Percentiles rank a stretch among this genome's conserved stretches.
These are phyloP conservation scores for Macropis europaea DNA, from an alignment of 2,888 invertebrate genomes.

Conservation along the genomic window DNA sequence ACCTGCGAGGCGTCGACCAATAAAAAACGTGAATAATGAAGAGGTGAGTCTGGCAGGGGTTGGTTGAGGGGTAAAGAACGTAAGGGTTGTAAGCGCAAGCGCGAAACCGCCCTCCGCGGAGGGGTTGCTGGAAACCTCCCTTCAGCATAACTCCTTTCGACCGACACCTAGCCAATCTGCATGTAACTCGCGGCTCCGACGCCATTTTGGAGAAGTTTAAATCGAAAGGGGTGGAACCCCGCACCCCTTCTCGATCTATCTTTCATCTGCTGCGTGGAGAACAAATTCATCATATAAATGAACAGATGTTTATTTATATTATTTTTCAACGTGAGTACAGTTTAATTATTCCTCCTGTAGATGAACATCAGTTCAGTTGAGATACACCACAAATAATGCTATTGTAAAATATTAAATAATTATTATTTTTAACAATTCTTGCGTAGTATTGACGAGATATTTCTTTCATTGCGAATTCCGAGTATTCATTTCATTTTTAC, in stretches of 20 bases:
- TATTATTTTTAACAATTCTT: no score
- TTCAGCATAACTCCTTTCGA: constrained; percentile 68
- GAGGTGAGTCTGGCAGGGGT: constrained; percentile 37
- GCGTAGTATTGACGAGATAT: no score
- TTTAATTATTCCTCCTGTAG: no score
- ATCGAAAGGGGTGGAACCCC: constrained; percentile 57
- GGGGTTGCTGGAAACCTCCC: constrained; percentile 68
- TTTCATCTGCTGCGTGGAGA: neutral
- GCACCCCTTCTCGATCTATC: constrained; percentile 4
- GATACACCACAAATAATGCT: no score
- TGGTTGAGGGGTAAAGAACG: constrained; percentile 29
- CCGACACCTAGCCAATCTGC: constrained; percentile 78
- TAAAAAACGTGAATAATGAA: constrained; percentile 73
- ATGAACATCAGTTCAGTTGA: no score
- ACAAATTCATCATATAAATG: neutral
- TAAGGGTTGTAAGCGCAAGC: constrained; percentile 75
- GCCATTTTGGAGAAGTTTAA: constrained; percentile 77
- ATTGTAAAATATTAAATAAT: no score
- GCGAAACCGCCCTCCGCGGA: constrained; percentile 76
- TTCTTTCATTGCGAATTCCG: no score
- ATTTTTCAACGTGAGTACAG: no score
- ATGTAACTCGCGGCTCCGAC: constrained; percentile 68
- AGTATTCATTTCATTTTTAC: no score
- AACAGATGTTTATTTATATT: no score
- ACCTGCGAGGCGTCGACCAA: constrained; percentile 52